Evolutionary conservation across 2,888 invertebrate species (phyloP).

Genomic region (Empis livida): DNA sequence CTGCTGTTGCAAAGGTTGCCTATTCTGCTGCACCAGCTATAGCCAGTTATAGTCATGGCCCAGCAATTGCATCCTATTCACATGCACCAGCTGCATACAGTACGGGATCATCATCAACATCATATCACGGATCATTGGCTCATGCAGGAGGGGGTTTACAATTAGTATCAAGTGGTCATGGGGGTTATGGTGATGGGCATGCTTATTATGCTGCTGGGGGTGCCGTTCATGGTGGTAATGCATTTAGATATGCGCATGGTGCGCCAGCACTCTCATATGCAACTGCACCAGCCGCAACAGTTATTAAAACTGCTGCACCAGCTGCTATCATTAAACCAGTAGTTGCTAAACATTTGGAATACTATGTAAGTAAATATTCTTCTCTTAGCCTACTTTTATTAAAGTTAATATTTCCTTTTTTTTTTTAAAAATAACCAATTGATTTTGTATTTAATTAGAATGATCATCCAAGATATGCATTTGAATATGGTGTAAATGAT

Average conservation of each 20-base stretch:
- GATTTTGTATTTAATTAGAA: slow-evolving; percentile 40
- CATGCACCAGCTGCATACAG: slow-evolving; percentile 3
- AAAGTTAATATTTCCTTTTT: neutral
- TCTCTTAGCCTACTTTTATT: neutral
- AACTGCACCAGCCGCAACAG: slow-evolving; percentile 29
- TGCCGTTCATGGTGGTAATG: slow-evolving; percentile 12
- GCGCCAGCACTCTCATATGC: slow-evolving; percentile 28
- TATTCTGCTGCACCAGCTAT: slow-evolving; percentile 13
- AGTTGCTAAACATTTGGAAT: slow-evolving; percentile 47
- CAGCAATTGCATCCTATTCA: slow-evolving; percentile 21
- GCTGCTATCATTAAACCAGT: slow-evolving; percentile 39
- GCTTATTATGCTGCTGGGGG: slow-evolving; percentile 7
- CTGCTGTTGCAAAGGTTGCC: slow-evolving; percentile 12
- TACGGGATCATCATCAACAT: slow-evolving; percentile 20
- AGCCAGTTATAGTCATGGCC: slow-evolving; percentile 26
- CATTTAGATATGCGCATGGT: slow-evolving; percentile 18
- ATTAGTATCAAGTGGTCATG: slow-evolving; percentile 1
- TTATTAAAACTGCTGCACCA: slow-evolving; percentile 31
- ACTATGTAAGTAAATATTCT: slow-evolving; percentile 42
- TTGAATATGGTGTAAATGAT: slow-evolving; percentile 60
- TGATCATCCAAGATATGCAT: slow-evolving; percentile 55
- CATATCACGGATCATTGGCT: slow-evolving; percentile 21
- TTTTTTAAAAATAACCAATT: neutral
- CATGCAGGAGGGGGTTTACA: slow-evolving; percentile 15
- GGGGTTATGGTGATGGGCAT: slow-evolving; percentile 17